Percentiles rank a stretch among this genome's conserved stretches.
Evolutionary conservation across 2,113 vertebrate species (phyloP).

Genomic region (Electrona antarctica): DNA sequence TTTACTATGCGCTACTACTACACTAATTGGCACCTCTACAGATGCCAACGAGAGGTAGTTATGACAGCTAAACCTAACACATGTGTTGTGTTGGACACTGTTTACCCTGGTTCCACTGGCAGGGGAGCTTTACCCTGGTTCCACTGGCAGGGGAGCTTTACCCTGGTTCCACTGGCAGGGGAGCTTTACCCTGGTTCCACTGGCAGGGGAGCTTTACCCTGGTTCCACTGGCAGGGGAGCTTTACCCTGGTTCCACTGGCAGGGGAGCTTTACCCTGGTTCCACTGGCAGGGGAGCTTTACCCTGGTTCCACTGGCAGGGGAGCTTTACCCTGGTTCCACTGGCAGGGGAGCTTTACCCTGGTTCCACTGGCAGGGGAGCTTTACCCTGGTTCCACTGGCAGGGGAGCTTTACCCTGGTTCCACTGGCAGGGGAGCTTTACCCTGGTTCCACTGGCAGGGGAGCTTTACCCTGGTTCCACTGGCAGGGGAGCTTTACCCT

Average conservation of each 20-base stretch:
- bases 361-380: slow-evolving; percentile 11
- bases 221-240: slow-evolving; percentile 11
- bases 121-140: slow-evolving; percentile 5
- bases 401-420: not conserved
- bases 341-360: slow-evolving; percentile 8
- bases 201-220: slow-evolving; percentile 8
- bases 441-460: slow-evolving; percentile 11
- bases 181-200: not conserved
- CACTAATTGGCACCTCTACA: not conserved
- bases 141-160: slow-evolving; percentile 1
- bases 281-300: slow-evolving; percentile 1
- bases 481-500: slow-evolving; percentile 8
- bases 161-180: slow-evolving; percentile 11
- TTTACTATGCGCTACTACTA: slow-evolving; percentile 39
- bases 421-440: slow-evolving; percentile 1
- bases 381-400: not conserved
- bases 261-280: not conserved
- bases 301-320: slow-evolving; percentile 11
- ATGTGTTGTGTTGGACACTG: slow-evolving; percentile 14
- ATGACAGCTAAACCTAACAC: not conserved
- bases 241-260: not conserved
- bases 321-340: not conserved
- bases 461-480: not conserved
- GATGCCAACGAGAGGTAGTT: slow-evolving; percentile 9
- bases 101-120: not conserved